A percentile compares a stretch with the other conserved stretches of the same genome.
Conservation (phyloP, 2,113 vertebrate species). For the Hydropotes inermis region DNA sequence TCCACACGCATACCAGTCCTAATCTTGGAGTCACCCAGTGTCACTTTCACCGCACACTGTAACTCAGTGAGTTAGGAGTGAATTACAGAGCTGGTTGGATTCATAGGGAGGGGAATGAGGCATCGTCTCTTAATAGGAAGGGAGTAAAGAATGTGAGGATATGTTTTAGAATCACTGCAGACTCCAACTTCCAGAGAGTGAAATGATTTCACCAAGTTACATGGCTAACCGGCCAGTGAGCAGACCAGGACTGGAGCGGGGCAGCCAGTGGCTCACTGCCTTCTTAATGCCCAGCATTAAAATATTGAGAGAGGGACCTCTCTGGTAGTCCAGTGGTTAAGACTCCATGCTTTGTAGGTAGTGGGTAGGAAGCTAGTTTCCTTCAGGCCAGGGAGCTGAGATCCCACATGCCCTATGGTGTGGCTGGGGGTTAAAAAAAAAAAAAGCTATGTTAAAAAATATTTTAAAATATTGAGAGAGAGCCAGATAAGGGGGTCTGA, state of each 20-base stretch:
- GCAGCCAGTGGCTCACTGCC: not conserved
- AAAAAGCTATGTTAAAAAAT: not conserved
- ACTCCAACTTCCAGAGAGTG: not conserved
- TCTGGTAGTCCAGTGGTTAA: not conserved
- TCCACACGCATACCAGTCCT: too few species aligned
- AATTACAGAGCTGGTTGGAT: not conserved
- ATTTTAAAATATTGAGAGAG: not conserved
- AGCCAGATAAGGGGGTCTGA: not conserved
- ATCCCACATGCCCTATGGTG: not conserved
- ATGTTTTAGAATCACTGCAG: not conserved
- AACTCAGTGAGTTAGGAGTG: not conserved
- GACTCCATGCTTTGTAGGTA: not conserved
- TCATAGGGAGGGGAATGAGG: not conserved
- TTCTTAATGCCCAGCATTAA: not conserved
- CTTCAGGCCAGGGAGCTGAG: not conserved
- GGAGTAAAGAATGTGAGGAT: not conserved
- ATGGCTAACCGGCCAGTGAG: not conserved
- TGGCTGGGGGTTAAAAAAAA: not conserved
- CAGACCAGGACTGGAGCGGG: not conserved
- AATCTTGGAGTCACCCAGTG: rapidly evolving
- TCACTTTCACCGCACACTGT: rapidly evolving
- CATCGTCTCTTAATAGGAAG: not conserved
- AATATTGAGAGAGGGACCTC: not conserved
- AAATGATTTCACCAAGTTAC: not conserved
- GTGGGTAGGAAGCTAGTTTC: not conserved